phyloP scores from a whole-genome alignment of 2,797 vertebrate genomes.

The Myotis planiceps region DNA sequence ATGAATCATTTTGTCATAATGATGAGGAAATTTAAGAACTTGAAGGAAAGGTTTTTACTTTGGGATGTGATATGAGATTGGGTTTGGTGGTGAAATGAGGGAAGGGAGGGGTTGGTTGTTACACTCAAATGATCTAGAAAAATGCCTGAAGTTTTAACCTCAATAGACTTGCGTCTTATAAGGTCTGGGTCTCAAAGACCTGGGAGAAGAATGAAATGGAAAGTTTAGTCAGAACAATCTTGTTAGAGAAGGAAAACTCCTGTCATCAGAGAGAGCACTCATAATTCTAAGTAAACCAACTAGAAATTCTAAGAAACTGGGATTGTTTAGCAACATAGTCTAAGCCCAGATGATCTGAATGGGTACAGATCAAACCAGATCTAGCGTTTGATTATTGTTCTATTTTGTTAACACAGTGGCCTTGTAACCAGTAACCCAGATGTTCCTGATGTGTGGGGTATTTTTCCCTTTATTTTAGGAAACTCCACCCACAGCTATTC shows the following conservation, averaged over 20 bases:
- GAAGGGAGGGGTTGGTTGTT: not conserved
- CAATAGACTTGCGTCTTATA: not conserved
- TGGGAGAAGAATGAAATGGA: constrained; percentile 35
- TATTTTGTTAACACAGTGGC: constrained; percentile 52
- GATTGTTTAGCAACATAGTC: not conserved
- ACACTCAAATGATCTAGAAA: constrained; percentile 42
- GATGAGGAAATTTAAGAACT: constrained; percentile 34
- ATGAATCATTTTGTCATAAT: not conserved
- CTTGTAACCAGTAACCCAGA: constrained; percentile 38
- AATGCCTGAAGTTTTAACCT: constrained; percentile 1
- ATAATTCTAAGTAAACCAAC: constrained; percentile 5
- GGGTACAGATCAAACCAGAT: not conserved
- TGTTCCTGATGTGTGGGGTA: not conserved
- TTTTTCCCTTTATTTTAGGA: not conserved
- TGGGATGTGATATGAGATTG: constrained; percentile 38
- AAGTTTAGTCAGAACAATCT: constrained; percentile 28
- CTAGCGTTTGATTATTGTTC: not conserved
- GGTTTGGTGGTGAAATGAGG: constrained; percentile 9
- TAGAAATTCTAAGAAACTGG: constrained; percentile 2
- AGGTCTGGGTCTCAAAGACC: constrained; percentile 50
- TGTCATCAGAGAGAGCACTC: constrained; percentile 1
- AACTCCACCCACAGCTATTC: not conserved
- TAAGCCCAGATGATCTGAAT: not conserved
- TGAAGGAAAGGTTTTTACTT: constrained; percentile 6
- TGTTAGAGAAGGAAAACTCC: not conserved